Evolutionary conservation across 2,113 vertebrate species (phyloP).

Genomic region (Actenoides hombroni): DNA sequence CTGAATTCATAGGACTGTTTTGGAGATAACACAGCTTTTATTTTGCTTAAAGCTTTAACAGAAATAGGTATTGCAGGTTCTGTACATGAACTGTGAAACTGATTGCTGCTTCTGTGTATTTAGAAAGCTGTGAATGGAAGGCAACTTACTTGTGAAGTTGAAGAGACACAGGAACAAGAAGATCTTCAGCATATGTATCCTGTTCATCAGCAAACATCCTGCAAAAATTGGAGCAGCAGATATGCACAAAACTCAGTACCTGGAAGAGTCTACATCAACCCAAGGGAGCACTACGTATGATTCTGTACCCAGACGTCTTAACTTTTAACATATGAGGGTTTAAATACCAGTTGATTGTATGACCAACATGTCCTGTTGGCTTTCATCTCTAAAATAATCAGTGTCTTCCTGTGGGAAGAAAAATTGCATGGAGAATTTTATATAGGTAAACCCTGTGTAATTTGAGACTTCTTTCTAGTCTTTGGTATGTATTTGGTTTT

Average conservation of each 20-base stretch:
- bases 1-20: neutral
- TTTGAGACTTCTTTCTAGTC: conserved; percentile 2
- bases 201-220: conserved; percentile 58
- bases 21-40: neutral
- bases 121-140: conserved; percentile 70
- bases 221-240: conserved; percentile 61
- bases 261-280: conserved; percentile 69
- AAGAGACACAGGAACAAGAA: conserved; percentile 55
- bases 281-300: conserved; percentile 78
- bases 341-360: neutral
- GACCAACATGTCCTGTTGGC: neutral
- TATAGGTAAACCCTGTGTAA: neutral
- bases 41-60: neutral
- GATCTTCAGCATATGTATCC: conserved; percentile 59
- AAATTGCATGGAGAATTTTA: neutral
- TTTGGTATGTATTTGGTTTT: neutral
- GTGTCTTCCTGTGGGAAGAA: neutral
- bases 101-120: conserved; percentile 28
- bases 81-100: neutral
- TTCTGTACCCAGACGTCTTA: neutral
- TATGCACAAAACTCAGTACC: neutral
- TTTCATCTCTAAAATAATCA: neutral
- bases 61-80: neutral
- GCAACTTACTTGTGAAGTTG: conserved; percentile 53
- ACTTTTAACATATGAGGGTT: neutral